Percentiles rank a stretch among this genome's conserved stretches.
Evolutionary conservation across 2,797 vertebrate genomes (phyloP).

Genomic region (Microctenopoma stevenorrisi): DNA sequence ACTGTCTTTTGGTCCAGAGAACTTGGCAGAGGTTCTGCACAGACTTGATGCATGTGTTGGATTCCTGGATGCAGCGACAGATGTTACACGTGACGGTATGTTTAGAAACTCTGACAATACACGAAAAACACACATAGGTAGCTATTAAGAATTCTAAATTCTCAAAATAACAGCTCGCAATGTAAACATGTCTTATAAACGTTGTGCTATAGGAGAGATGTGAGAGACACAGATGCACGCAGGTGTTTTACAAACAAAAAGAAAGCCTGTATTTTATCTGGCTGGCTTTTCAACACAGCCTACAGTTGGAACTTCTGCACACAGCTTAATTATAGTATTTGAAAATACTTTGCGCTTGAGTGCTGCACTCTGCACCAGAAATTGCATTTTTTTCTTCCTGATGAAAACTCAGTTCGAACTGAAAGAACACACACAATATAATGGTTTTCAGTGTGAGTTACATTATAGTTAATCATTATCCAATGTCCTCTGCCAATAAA

Average conservation of each 20-base stretch:
- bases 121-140: background rate
- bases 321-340: background rate
- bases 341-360: background rate
- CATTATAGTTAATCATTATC: background rate
- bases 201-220: background rate
- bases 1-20: too few relatives aligned
- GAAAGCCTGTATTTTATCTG: background rate
- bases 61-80: too few relatives aligned
- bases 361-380: too few relatives aligned
- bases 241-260: background rate
- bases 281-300: background rate
- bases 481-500: background rate
- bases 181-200: background rate
- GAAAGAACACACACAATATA: background rate
- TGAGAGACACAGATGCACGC: background rate
- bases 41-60: too few relatives aligned
- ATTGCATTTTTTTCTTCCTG: background rate
- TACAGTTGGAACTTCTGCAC: background rate
- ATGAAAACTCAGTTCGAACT: background rate
- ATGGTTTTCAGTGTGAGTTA: background rate
- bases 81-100: background rate
- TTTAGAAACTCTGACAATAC: background rate
- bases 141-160: background rate
- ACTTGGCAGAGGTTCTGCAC: too few relatives aligned
- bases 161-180: background rate